Conservation (phyloP, 2,888 invertebrate genomes). For the Drosophila borborema region DNA sequence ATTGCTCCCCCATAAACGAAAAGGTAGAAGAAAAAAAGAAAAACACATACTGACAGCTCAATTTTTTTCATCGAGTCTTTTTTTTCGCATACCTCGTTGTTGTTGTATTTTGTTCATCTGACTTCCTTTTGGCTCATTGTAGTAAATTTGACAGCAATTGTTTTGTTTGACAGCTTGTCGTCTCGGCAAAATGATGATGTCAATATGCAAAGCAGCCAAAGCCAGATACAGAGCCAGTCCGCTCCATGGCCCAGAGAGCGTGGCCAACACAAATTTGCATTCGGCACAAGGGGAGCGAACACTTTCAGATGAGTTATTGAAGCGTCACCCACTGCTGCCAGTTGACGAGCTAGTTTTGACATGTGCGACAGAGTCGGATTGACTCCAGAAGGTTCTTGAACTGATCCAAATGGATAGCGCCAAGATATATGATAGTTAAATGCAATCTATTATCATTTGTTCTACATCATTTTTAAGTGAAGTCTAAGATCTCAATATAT, state of each 20-base stretch:
- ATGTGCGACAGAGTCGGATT: constrained; percentile 23
- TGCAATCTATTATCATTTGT: not conserved
- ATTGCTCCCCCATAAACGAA: constrained; percentile 61
- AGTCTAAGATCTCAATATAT: not conserved
- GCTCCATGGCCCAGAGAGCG: constrained; percentile 34
- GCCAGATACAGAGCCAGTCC: constrained; percentile 35
- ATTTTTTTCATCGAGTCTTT: constrained; percentile 55
- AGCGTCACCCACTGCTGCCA: constrained; percentile 48
- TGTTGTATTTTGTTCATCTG: constrained; percentile 16
- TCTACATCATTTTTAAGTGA: not conserved
- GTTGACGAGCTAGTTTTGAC: constrained; percentile 49
- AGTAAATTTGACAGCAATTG: constrained; percentile 80
- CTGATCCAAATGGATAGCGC: constrained; percentile 11
- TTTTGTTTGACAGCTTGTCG: constrained; percentile 80
- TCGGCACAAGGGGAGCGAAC: constrained; percentile 39
- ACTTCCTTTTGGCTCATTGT: constrained; percentile 61
- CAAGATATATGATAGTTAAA: not conserved
- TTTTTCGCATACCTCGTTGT: constrained; percentile 13
- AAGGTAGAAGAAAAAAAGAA: not conserved
- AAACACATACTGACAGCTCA: constrained; percentile 68
- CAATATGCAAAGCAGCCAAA: constrained; percentile 74
- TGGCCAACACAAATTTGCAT: constrained; percentile 44
- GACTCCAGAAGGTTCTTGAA: constrained; percentile 3
- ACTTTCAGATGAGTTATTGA: constrained; percentile 59
- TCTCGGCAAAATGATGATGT: constrained; percentile 75